phyloP scores from a whole-genome alignment of 2,797 vertebrate species.

The Pangasius krempfi region DNA sequence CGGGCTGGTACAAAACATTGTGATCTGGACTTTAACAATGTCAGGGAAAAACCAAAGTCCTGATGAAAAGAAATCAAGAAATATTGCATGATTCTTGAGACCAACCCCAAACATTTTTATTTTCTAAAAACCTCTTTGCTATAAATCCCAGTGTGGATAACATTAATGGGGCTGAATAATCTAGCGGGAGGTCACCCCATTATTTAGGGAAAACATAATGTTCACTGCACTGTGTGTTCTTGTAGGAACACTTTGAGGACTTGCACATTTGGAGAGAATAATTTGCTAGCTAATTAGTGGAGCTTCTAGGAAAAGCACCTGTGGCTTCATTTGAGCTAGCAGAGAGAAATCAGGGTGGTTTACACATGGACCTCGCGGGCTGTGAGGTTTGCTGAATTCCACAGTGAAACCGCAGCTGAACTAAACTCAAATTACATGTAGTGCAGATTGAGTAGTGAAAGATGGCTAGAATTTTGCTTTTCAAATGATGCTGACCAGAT shows the following conservation, averaged over 20 bases:
- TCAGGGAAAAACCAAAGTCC: conserved; percentile 30
- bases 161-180: conserved; percentile 13
- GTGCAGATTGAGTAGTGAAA: not conserved
- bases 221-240: conserved; percentile 24
- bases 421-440: conserved; percentile 43
- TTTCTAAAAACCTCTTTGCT: conserved; percentile 37
- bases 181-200: conserved; percentile 18
- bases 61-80: conserved; percentile 29
- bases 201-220: conserved; percentile 2
- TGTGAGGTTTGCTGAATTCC: conserved; percentile 65
- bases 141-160: conserved; percentile 31
- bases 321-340: conserved; percentile 46
- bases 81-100: conserved; percentile 36
- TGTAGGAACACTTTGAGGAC: conserved; percentile 32
- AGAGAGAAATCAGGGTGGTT: conserved; percentile 58
- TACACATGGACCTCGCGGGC: conserved; percentile 62
- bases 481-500: not conserved
- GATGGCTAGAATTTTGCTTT: not conserved
- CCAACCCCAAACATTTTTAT: conserved; percentile 27
- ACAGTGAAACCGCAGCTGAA: conserved; percentile 54
- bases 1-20: conserved; percentile 38
- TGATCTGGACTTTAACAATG: conserved; percentile 53
- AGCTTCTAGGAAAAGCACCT: conserved; percentile 69
- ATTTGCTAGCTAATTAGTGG: conserved; percentile 65
- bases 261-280: conserved; percentile 57